phyloP scores from a whole-genome alignment of 2,797 vertebrate species.

The Arremon brunneinucha region DNA sequence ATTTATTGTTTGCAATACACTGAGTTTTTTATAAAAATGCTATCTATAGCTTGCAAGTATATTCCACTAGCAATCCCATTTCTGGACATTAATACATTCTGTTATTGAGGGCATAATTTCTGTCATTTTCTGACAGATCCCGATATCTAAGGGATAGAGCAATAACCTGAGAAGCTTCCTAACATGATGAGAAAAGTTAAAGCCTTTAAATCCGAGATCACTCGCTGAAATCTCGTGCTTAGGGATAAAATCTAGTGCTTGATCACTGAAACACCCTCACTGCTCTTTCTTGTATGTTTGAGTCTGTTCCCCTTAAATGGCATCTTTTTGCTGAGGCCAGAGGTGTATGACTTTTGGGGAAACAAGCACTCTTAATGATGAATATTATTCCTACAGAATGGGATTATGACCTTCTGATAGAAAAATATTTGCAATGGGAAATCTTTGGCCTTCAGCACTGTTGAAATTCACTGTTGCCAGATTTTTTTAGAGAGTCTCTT shows the following conservation, averaged over 20 bases:
- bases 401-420: neutral
- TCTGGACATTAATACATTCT: neutral
- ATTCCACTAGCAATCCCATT: neutral
- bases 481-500: neutral
- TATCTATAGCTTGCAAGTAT: neutral
- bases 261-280: neutral
- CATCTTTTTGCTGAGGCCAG: neutral
- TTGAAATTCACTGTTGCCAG: neutral
- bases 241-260: neutral
- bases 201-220: neutral
- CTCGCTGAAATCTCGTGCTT: neutral
- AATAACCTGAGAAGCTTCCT: neutral
- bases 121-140: neutral
- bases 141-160: neutral
- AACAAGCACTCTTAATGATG: neutral
- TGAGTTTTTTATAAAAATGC: neutral
- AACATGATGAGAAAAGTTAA: neutral
- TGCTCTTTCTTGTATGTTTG: neutral
- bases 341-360: neutral
- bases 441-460: neutral
- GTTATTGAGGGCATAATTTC: neutral
- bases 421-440: neutral
- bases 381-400: neutral
- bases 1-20: neutral
- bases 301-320: neutral